A percentile compares a stretch with the other conserved stretches of the same genome.
Conservation (phyloP, 2,888 invertebrate genomes). For the Acrocyrtus sp. region DNA sequence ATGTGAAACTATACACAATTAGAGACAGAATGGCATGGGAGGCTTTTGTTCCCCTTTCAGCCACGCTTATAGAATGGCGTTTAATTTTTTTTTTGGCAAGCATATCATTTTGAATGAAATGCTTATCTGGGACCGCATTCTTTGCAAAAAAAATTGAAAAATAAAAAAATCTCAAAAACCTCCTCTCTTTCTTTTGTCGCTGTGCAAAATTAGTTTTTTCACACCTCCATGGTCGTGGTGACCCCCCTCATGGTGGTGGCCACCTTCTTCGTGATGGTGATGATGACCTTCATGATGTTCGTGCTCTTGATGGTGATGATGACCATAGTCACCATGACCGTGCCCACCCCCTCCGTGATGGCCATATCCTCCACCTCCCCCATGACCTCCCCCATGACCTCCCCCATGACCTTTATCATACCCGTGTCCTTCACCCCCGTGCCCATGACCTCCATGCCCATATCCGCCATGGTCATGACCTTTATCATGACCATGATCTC, state of each 20-base stretch:
- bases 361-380: slow-evolving; percentile 9
- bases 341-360: too few species aligned
- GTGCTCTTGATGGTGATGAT: neutral
- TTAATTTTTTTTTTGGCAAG: too few species aligned
- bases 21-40: too few species aligned
- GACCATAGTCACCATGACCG: neutral
- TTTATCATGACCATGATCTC: slow-evolving; percentile 12
- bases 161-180: slow-evolving; percentile 6
- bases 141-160: too few species aligned
- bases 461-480: slow-evolving; percentile 12
- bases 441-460: slow-evolving; percentile 10
- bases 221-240: slow-evolving; percentile 21
- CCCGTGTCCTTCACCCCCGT: neutral
- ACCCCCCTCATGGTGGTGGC: too few species aligned
- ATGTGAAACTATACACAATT: too few species aligned
- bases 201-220: slow-evolving; percentile 36
- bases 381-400: slow-evolving; percentile 1
- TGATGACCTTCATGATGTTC: slow-evolving; percentile 11
- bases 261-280: slow-evolving; percentile 2
- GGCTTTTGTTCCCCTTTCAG: too few species aligned
- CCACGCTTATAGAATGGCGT: too few species aligned
- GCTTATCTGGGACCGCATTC: too few species aligned
- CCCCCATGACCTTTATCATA: neutral
- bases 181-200: slow-evolving; percentile 37
- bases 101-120: neutral